Conservation (phyloP, 1,140 invertebrate genomes). For the Hyles vespertilio region DNA sequence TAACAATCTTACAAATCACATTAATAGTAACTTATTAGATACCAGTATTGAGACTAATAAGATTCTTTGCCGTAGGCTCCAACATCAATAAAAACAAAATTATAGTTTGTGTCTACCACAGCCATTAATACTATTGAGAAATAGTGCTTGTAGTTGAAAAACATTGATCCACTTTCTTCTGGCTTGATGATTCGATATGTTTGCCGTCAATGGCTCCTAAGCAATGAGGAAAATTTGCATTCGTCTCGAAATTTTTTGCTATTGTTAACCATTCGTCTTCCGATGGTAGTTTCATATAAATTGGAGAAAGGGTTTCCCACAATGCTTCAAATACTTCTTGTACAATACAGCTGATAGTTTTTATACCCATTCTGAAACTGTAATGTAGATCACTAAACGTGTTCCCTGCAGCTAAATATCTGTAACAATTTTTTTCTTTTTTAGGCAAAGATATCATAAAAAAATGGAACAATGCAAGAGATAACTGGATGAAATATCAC, state of each 20-base stretch:
- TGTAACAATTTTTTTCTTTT: constrained; percentile 2
- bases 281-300: no score
- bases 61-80: constrained; percentile 51
- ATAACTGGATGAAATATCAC: constrained; percentile 25
- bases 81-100: constrained; percentile 51
- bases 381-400: no score
- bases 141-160: constrained; percentile 68
- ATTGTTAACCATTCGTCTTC: no score
- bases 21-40: no score
- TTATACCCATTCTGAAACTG: no score
- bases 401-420: no score
- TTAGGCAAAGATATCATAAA: constrained; percentile 19
- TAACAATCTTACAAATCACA: no score
- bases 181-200: constrained; percentile 49
- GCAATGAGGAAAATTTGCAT: constrained; percentile 43
- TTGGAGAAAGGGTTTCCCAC: no score
- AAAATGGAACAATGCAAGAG: constrained; percentile 28
- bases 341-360: no score
- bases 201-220: constrained; percentile 67
- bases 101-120: constrained; percentile 48
- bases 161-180: constrained; percentile 44
- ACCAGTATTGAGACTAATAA: no score
- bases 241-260: constrained; percentile 30
- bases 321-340: no score
- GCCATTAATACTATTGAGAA: constrained; percentile 63